Base-by-base conservation (phyloP, 2,888 invertebrate species). In the Entomobrya multifasciata region DNA sequence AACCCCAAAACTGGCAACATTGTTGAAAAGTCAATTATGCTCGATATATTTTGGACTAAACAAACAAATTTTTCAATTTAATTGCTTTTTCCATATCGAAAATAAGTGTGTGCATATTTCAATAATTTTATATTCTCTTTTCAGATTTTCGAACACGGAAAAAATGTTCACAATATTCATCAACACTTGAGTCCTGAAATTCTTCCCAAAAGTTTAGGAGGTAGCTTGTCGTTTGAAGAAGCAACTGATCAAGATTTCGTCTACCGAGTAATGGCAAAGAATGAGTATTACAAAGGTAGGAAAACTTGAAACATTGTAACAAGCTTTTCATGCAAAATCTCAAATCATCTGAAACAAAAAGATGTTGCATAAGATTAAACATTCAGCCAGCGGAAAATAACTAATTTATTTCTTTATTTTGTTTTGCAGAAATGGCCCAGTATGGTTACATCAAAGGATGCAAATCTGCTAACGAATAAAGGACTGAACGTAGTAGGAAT, bases 151-250 rank as follows among this genome's bases (percentile, higher is more conserved):
- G 93, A 95, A 22, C 94, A 95, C 91, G 93, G 93, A 44, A 91
- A 92, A 0, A 93, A 93, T 6, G 90, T 92, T 8, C 91, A 92
- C 13, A 92, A 92, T 10, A 91, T 95, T n/a, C 93, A 94, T 62
- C 91, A 93, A 27, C 92, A 92, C 44, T 92, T 95, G 8, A 93
- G 93, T 25, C 92, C 92, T 22, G 92, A 93, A 36, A 92, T 94
- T 76, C 92, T 95, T 72, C 95, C 95, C 0, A 89, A 92, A 8
- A 94, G 95, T 62, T 94, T 95, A 91, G 94, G 94, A 0, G 95
- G 95, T 0, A 92, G 91, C 5, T 62, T 87, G 20, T 20, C 87
- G 1, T 57, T 62, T 22, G 80, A 80, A 11, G 84, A 87, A 72
- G 81, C 81, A 25, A 36, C 60, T 20, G 87, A 82, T 52, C 27